These are phyloP conservation scores for Oligia fasciuncula DNA, from an alignment of 2,888 invertebrate species.

Conservation along the genomic window DNA sequence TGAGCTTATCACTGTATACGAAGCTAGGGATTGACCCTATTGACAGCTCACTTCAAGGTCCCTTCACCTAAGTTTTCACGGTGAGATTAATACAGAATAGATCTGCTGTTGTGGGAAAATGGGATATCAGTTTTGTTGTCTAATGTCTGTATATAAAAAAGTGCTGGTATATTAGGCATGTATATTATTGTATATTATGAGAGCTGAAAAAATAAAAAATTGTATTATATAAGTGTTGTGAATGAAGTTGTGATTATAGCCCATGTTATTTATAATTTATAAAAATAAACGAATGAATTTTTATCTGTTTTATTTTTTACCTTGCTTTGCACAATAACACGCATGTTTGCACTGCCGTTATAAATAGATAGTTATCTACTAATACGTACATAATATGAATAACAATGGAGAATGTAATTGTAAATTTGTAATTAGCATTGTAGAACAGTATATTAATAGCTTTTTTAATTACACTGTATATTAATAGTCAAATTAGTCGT, in stretches of 20 bases:
- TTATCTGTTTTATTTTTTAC: conserved; percentile 83
- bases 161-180: conserved; percentile 36
- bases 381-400: conserved; percentile 44
- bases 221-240: conserved; percentile 72
- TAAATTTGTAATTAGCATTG: conserved; percentile 50
- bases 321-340: conserved; percentile 69
- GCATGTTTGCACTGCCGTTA: conserved; percentile 71
- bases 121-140: conserved; percentile 47
- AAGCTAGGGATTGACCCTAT: not conserved
- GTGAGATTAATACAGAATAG: not conserved
- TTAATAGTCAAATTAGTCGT: conserved; percentile 29
- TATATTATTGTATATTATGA: conserved; percentile 51
- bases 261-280: conserved; percentile 82
- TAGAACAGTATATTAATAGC: conserved; percentile 46
- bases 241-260: conserved; percentile 81
- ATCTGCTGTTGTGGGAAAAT: conserved; percentile 43
- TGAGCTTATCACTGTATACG: not conserved
- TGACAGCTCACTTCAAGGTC: not conserved
- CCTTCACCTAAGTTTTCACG: not conserved
- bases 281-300: conserved; percentile 84
- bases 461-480: conserved; percentile 52
- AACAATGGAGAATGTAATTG: conserved; percentile 37
- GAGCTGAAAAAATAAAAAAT: conserved; percentile 45
- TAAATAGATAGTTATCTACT: conserved; percentile 52
- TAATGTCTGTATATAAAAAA: conserved; percentile 33